Base-by-base conservation (phyloP, 2,888 invertebrate genomes). In the Nasonovia ribisnigri region DNA sequence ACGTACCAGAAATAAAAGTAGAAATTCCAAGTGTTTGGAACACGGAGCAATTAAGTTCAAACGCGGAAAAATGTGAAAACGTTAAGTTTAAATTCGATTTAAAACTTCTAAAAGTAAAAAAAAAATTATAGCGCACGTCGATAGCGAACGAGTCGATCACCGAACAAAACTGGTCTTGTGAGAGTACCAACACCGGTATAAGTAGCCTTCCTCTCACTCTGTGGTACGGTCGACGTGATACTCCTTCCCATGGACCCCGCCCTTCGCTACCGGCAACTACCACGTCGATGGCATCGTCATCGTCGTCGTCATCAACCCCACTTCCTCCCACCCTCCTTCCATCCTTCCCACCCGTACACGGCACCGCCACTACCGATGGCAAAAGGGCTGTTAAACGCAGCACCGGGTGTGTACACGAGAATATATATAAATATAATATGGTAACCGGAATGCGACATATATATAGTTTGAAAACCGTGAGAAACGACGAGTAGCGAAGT, bases 141-240 rank as follows among this genome's bases (percentile, higher is more conserved):
- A 42, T 26, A 26, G 84, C 77, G 51, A 89, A 84, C 89, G 93
- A 84, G 36, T 20, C 57, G 84, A 43, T 57, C 20, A 20, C 42
- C 51, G 57, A 93, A 84, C 86, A 42, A 93, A 54, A 93, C 93
- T 93, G 93, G 90, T 93, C 93, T 48, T 87, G 86, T 8, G 24
- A 60, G 29, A 48, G 60, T 42, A 51, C 42, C 42, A 1, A 90
- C 90, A 29, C 93, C 90, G 86, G 93, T 93, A 93, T 93, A 93
- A 90, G 93, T 93, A 93, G 90, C 48, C 13, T 60, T 46, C 46
- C 5, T 10, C 77, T 77, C 48, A 43, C 26, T 86, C 36, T 5
- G 57, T 29, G 20, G 90, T 29, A 42, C 24, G 60, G n/a, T n/a
- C 24, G 67, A 26, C 43, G 29, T 54, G 36, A 54, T 43, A 88